Evolutionary conservation across 2,888 invertebrate species (phyloP), one percentile per base, ranked within the genome.

Genomic region (Chesias legatella): DNA sequence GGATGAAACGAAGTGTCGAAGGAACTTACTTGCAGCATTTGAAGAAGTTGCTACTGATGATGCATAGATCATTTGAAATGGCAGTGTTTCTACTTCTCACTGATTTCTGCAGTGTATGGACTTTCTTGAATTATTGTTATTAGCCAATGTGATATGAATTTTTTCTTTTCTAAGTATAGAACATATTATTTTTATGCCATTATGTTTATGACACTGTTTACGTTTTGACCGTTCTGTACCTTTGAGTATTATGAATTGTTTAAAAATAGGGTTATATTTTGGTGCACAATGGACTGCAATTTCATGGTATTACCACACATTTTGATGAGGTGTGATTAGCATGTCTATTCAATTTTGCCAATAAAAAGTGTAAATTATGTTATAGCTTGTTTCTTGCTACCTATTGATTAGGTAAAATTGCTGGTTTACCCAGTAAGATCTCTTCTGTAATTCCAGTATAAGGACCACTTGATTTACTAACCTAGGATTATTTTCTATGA

Each of bases 1-100:
- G 40, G 90, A 90, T 59, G 90, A 90, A 51, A 89, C 86, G 55
- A 91, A 89, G 55, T 91, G 91, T 56, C 73, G 90, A 32, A 78
- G 90, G 53, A 91, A 91, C 68, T 73, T 91, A 31, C 63, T 91
- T 56, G 75, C 89, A 40, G 90, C 81, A 10, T 89, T 89, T 66
- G 84, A 89, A 38, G 80, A 84, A 63, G 79, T 70, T 11, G 67
- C 75, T 23, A 72, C 60, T 37, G 73, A 79, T 6, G 73, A 73
- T 26, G 40, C 60, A 1, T 63, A 61, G 33, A 64, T 61, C 33
- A 48, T 56, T 34, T 64, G 60, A 38, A 46, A 27, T 34, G 48
- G 1, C 10, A 22, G 34, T 21, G 8, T 4, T 35, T 32, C 30
- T 30, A 23, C 25, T 6, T 31, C 10, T 30, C 9, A 23, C 7